Base-by-base conservation (phyloP, 2,888 invertebrate genomes). In the Tinea trinotella region DNA sequence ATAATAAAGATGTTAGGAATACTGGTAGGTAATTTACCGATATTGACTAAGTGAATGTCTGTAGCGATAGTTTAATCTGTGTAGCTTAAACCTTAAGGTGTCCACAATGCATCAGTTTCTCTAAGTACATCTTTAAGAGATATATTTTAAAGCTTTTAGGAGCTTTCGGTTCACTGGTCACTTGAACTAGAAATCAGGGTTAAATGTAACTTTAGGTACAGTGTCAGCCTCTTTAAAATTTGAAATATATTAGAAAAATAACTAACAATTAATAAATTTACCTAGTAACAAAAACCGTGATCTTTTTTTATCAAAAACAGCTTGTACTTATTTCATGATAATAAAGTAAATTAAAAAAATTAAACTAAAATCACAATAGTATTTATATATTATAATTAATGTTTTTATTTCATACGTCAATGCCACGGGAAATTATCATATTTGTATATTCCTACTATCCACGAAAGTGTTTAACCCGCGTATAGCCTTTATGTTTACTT, bases 311-410 rank as follows among this genome's bases (percentile, higher is more conserved):
- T n/a, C n/a, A n/a, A n/a, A n/a, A 76, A 75, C 71, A 75, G 69
- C 66, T 81, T 81, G 81, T 81, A 81, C 81, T 81, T 80, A 76
- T 68, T 65, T 63, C 3, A 22, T 30, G 40, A 12, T 40, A 40
- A 40, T 13, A 3, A 3, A 40, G n/a, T 40, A 40, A 10, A 10
- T 7, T 30, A 10, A 13, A 13, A 15, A 40, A 40, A 40, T 13
- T 40, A 40, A 40, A 40, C 40, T 40, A 40, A 40, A 40, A 40
- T 40, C 40, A 40, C 40, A 40, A 40, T 40, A 24, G 24, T 9
- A 24, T 24, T n/a, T n/a, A n/a, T n/a, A n/a, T n/a, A 4, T 30
- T 4, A 30, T 2, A 30, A 30, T 30, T 10, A 30, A 30, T 1
- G n/a, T 30, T 30, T 7, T n/a, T 30, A 30, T n/a, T 30, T 30